Base-by-base conservation (phyloP, 2,113 vertebrate genomes). In the Amblyornis subalaris region DNA sequence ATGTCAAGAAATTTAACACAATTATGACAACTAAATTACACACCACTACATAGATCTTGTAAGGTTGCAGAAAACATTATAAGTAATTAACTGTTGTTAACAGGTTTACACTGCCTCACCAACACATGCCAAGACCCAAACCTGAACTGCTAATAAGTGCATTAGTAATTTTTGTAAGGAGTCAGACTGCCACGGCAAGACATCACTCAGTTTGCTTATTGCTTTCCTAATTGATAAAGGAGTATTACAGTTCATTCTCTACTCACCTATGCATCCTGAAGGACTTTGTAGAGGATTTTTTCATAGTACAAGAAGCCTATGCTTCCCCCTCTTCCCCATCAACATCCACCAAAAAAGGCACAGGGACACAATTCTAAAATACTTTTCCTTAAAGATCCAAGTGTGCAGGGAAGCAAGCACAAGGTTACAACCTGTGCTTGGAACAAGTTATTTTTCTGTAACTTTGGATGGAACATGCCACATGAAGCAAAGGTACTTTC, bases 71-170 rank as follows among this genome's bases (percentile, higher is more conserved):
- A 85, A 94, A 94, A 82, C 42, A 85, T 33, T 75, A 1, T 23
- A 85, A 94, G 62, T 83, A 95, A 93, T 95, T 96, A 85, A 77
- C 75, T 73, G 75, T 23, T 85, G 74, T 85, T 93, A 91, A 77
- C 50, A 91, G 71, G 50, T 79, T 89, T 91, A 53, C 33, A 60
- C 70, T 54, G 51, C 74, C 53, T 83, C 55, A 90, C 47, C 29
- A 93, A 76, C 38, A 85, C 47, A 66, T 65, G 50, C 50, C 31
- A 36, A 88, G 31, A 74, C 74, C 61, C 69, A 94, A 88, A 88
- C 22, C 54, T 88, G 50, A 94, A 80, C 88, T 77, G 33, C 67
- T 94, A 94, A 58, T 70, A 70, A 79, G 62, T 58, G 38, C 10
- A 3, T n/a, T 50, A 70, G 47, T 62, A 64, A 73, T 66, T 88